These are phyloP conservation scores for Brenthis daphne DNA, from an alignment of 2,888 invertebrate species.

Conservation along the genomic window DNA sequence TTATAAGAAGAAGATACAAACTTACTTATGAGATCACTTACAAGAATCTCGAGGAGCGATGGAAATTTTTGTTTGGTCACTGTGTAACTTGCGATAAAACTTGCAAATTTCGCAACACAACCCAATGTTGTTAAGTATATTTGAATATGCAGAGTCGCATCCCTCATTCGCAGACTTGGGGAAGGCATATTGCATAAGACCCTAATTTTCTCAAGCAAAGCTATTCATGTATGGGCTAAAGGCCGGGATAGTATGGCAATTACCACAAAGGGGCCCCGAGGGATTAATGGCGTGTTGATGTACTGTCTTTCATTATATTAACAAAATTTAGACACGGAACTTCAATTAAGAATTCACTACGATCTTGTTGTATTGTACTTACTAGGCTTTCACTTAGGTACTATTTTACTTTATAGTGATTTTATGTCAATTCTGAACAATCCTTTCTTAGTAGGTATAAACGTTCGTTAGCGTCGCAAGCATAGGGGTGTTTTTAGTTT, in stretches of 20 bases:
- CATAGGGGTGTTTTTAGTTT: too few species aligned
- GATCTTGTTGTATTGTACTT: too few species aligned
- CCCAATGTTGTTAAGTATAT: conserved; percentile 14
- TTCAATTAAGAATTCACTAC: conserved; percentile 29
- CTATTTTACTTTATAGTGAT: too few species aligned
- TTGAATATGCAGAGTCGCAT: conserved; percentile 20
- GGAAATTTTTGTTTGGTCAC: too few species aligned
- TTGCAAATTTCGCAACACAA: conserved; percentile 11
- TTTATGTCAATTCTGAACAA: too few species aligned
- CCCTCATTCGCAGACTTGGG: conserved; percentile 14
- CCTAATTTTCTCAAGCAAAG: conserved; percentile 43
- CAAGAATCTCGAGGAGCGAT: too few species aligned
- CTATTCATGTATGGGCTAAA: conserved; percentile 36
- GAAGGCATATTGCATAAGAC: conserved; percentile 40
- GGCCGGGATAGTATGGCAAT: conserved; percentile 32
- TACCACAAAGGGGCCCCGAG: conserved; percentile 33
- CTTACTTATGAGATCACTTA: too few species aligned
- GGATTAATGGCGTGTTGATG: conserved; percentile 40
- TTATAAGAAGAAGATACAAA: too few species aligned
- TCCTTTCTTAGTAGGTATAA: too few species aligned
- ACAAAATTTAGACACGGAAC: conserved; percentile 29
- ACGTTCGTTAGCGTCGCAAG: too few species aligned
- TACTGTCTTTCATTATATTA: conserved; percentile 39
- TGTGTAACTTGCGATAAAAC: background rate
- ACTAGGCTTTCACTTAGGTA: too few species aligned